Base-by-base conservation (phyloP, 2,888 invertebrate genomes). In the Leptinotarsa tumamoca region DNA sequence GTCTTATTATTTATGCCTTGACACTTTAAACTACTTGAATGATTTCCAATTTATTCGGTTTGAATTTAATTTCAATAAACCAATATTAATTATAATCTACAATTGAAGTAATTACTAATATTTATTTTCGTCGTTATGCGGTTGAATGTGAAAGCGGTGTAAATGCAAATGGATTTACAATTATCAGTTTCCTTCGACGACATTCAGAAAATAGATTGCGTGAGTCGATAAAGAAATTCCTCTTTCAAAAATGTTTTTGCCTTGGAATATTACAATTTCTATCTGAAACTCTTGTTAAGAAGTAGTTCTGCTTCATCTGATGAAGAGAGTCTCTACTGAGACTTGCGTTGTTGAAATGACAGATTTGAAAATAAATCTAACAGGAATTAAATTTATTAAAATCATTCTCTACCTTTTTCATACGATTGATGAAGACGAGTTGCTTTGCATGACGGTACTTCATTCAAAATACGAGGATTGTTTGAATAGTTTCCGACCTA, bases 61-160 rank as follows among this genome's bases (percentile, higher is more conserved):
- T 23, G 4, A 15, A 27, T 58, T 58, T 15, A 4, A 58, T 27
- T 58, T 58, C 14, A 58, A 23, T 58, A 23, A 23, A 23, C 58
- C 58, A 58, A 58, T 58, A 23, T 58, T 13, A 58, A 23, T 23
- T 58, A 23, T 21, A 21, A 23, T 23, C 14, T 23, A 58, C 43
- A 43, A 43, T 43, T 14, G n/a, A 15, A 23, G 58, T 23, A 15
- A 58, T 58, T 58, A 58, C 54, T 23, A 58, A 15, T 58, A 23
- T 58, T 58, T 58, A 14, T 23, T 58, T 23, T 4, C 23, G 23
- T 58, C 5, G 23, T 58, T 58, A 58, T 27, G 58, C 58, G 58
- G 58, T 58, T 58, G 58, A 58, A 58, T 58, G 58, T 58, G 58
- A 58, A 58, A 58, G 58, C 58, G 58, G 14, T 27, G 58, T 23